Percentiles rank a stretch among this genome's conserved stretches.
These are phyloP conservation scores for Oscheius onirici DNA, from an alignment of 2,888 invertebrate species.

Conservation along the genomic window DNA sequence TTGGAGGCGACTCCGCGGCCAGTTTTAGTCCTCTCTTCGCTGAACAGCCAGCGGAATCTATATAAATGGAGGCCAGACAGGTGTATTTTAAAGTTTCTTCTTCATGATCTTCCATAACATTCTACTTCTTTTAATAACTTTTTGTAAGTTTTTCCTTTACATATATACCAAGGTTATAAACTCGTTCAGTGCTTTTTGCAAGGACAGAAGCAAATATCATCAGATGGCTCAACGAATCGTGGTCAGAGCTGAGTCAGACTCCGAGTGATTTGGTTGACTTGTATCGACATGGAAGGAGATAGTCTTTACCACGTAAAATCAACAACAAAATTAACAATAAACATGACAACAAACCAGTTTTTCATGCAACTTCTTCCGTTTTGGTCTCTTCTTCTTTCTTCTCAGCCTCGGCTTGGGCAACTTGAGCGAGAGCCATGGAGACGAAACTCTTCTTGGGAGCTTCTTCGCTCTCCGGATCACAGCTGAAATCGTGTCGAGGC, in stretches of 20 bases:
- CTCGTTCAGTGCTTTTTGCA: too few species aligned
- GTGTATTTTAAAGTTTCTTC: conserved; percentile 5
- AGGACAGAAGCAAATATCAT: not conserved
- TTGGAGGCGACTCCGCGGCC: not conserved
- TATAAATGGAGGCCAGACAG: not conserved
- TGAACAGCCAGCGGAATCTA: not conserved
- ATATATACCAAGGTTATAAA: too few species aligned
- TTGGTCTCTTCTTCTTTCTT: not conserved
- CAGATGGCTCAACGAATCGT: conserved; percentile 14
- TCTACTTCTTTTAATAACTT: not conserved
- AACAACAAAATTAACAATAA: conserved; percentile 21
- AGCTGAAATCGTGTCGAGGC: conserved; percentile 58
- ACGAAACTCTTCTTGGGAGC: conserved; percentile 45
- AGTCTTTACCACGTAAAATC: not conserved
- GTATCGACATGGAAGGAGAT: conserved; percentile 8
- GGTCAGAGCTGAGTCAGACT: conserved; percentile 21
- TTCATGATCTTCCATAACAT: not conserved
- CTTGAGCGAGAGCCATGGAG: conserved; percentile 48
- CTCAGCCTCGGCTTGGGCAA: conserved; percentile 2
- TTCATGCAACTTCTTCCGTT: conserved; percentile 26
- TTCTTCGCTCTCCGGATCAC: conserved; percentile 49
- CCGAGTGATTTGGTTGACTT: conserved; percentile 14
- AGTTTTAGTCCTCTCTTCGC: conserved; percentile 1
- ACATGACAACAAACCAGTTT: not conserved
- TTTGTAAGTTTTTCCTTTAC: conserved; percentile 3